These are phyloP conservation scores for Euzetes globulus DNA, from an alignment of 2,888 invertebrate genomes.

Conservation along the genomic window DNA sequence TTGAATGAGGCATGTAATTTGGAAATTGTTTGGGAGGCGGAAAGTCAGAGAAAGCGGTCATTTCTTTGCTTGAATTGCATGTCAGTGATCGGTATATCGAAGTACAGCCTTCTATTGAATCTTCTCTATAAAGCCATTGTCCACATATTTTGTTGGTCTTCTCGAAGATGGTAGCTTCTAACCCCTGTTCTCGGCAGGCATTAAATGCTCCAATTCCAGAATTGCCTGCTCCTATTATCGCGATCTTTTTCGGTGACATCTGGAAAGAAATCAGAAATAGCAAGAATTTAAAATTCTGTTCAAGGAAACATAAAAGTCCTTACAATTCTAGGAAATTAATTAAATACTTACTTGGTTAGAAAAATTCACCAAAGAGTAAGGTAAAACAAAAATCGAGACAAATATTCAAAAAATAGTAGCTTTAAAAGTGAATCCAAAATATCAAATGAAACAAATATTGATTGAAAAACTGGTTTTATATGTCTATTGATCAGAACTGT, in stretches of 20 bases:
- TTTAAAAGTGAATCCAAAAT: too few species aligned
- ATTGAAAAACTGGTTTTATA: too few species aligned
- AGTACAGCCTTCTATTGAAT: conserved; percentile 38
- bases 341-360: too few species aligned
- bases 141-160: conserved; percentile 46
- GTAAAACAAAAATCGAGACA: too few species aligned
- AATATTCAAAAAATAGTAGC: too few species aligned
- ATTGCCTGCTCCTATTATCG: conserved; percentile 48
- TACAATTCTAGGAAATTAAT: too few species aligned
- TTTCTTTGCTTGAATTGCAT: conserved; percentile 47
- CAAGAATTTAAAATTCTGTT: too few species aligned
- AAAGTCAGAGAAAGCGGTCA: conserved; percentile 48
- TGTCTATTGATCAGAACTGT: too few species aligned
- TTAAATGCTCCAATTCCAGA: conserved; percentile 48
- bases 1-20: conserved; percentile 47
- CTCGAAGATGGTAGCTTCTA: conserved; percentile 47
- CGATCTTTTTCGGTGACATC: conserved; percentile 32
- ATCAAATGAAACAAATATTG: too few species aligned
- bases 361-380: too few species aligned
- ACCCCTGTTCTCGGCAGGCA: conserved; percentile 46
- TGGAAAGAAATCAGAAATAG: too few species aligned
- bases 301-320: too few species aligned
- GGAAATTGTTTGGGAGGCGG: conserved; percentile 46
- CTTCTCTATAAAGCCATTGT: conserved; percentile 45
- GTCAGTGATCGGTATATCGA: background rate